phyloP scores from a whole-genome alignment of 2,113 vertebrate genomes.

The Cricetomys ansorgei region DNA sequence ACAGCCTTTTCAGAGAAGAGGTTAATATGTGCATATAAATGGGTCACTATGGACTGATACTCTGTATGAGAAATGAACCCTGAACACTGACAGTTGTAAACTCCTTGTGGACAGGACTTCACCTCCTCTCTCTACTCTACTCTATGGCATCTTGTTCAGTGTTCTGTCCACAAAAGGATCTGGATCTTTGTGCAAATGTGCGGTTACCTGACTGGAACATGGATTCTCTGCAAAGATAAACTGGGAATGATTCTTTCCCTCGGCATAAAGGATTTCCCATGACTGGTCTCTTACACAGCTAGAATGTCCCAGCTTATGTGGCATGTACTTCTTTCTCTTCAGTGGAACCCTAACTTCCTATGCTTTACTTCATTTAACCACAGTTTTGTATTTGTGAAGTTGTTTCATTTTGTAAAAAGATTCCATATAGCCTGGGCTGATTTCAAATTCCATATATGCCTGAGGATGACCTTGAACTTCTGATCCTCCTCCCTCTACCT shows the following conservation, averaged over 20 bases:
- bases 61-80: not conserved
- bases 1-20: constrained; percentile 18
- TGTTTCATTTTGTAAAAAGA: not conserved
- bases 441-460: not conserved
- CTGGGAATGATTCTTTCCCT: not conserved
- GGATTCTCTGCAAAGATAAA: constrained; percentile 2
- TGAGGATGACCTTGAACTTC: not conserved
- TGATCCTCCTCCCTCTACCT: not conserved
- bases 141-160: not conserved
- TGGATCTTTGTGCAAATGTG: not conserved
- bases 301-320: not conserved
- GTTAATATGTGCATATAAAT: not conserved
- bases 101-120: not conserved
- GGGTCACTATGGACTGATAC: not conserved
- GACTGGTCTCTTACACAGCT: not conserved
- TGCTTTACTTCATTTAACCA: not conserved
- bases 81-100: not conserved
- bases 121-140: no score
- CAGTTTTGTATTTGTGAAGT: not conserved
- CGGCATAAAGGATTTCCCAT: not conserved
- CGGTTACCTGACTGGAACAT: not conserved
- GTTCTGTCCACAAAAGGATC: not conserved
- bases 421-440: no score
- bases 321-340: not conserved
- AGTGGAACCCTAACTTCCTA: not conserved